Conservation (phyloP, 1,140 invertebrate genomes). For the honey bee (Apis mellifera) region DNA sequence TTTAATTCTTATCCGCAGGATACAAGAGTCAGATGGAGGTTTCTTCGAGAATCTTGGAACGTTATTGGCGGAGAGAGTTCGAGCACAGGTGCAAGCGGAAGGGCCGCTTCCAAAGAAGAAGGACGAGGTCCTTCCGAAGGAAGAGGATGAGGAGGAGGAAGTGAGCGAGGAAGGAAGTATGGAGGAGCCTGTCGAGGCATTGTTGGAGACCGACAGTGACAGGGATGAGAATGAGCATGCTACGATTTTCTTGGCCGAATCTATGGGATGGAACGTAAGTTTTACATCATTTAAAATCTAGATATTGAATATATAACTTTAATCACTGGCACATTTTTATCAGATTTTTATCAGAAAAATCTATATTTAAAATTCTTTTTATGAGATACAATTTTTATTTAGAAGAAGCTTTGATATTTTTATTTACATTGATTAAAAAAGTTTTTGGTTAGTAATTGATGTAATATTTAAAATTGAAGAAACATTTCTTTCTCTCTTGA, state of each 20-base stretch:
- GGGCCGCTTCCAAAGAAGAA: slow-evolving; percentile 67
- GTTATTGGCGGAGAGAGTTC: slow-evolving; percentile 84
- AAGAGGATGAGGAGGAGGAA: slow-evolving; percentile 71
- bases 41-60: slow-evolving; percentile 91
- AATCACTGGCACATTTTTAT: background rate
- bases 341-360: background rate
- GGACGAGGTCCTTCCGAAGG: slow-evolving; percentile 67
- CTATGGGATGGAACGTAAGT: slow-evolving; percentile 89
- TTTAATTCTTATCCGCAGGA: slow-evolving; percentile 80
- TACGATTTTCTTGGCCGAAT: slow-evolving; percentile 81
- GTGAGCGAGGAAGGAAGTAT: slow-evolving; percentile 61
- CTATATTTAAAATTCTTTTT: background rate
- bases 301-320: background rate
- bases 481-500: background rate
- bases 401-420: too few relatives aligned
- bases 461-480: too few relatives aligned
- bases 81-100: slow-evolving; percentile 70
- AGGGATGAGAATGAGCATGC: slow-evolving; percentile 82
- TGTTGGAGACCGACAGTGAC: slow-evolving; percentile 81
- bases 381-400: too few relatives aligned
- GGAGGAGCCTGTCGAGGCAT: slow-evolving; percentile 76
- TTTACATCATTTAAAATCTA: background rate
- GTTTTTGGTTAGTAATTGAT: too few relatives aligned
- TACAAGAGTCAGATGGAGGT: slow-evolving; percentile 89
- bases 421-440: too few relatives aligned